Evolutionary conservation across 1,140 invertebrate genomes (phyloP), one percentile per base, ranked within the genome.

Genomic region (Sinella curviseta): DNA sequence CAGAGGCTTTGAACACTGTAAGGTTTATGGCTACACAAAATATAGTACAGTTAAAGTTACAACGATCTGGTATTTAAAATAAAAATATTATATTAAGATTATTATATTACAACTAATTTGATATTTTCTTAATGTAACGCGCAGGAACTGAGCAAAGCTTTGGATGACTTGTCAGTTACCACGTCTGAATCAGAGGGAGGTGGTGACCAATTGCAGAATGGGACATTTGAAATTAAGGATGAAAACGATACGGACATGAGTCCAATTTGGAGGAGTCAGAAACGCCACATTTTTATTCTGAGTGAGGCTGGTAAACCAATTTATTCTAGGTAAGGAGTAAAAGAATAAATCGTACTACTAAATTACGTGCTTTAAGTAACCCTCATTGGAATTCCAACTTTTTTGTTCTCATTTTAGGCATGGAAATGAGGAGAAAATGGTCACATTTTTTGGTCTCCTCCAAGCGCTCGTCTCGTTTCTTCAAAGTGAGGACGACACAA

Each of bases 291-390:
- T 48, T 98, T 99, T 87, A 94, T 99, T 82, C 87, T 98, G 8
- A 98, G 96, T 88, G 93, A 95, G 85, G 94, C 96, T 24, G 96
- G 97, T 16, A 99, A 99, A 88, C 96, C 97, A 28, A 95, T 99
- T 80, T 99, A 97, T 88, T 95, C 95, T 33, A 91, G 96, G 90
- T 95, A 89, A 74, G 76, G n/a, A n/a, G n/a, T n/a, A n/a, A n/a
- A n/a, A n/a, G n/a, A n/a, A n/a, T n/a, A 17, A 30, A 17, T 74
- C 20, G 14, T 31, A 17, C 60, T 12, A 28, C n/a, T 77, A 35
- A 57, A 31, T 73, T 70, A 48, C 60, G 55, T 57, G 67, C 39
- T 73, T 35, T 12, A n/a, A 17, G 48, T 57, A 39, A 24, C 48
- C 8, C 26, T 55, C 17, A n/a, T 39, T 75, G 17, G 67, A 0